A percentile compares a stretch with the other conserved stretches of the same genome.
phyloP scores from a whole-genome alignment of 64 coral and sea anemone species.

The Anthopleura sola region DNA sequence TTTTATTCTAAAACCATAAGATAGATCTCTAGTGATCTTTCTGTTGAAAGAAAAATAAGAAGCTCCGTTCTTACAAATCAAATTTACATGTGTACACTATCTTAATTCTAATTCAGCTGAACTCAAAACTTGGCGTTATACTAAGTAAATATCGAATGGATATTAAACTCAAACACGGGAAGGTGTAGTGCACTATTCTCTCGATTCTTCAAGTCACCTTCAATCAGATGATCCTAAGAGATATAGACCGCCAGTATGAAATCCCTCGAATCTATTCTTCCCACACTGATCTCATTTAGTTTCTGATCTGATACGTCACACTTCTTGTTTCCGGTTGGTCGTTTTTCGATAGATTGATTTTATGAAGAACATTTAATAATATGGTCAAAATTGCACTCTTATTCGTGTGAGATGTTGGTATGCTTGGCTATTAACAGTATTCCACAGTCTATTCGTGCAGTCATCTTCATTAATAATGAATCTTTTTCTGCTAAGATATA shows the following conservation, averaged over 20 bases:
- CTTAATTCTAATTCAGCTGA: not conserved
- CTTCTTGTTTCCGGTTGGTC: not conserved
- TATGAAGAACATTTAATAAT: not conserved
- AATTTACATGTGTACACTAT: not conserved
- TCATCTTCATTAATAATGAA: not conserved
- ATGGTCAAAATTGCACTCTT: not conserved
- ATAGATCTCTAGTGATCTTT: not conserved
- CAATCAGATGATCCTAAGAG: not conserved
- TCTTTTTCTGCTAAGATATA: not conserved
- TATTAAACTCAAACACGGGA: not conserved
- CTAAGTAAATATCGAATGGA: not conserved
- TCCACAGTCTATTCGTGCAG: not conserved
- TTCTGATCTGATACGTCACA: not conserved
- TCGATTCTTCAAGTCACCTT: not conserved
- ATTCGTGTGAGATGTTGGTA: not conserved
- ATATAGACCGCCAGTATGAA: not conserved
- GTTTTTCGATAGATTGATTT: not conserved
- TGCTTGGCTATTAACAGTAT: not conserved
- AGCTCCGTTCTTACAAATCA: not conserved
- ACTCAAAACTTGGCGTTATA: not conserved
- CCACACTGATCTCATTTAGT: not conserved
- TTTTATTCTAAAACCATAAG: not conserved
- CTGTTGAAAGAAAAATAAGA: not conserved
- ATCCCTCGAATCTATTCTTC: not conserved
- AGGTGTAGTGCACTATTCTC: not conserved